A percentile compares a stretch with the other conserved stretches of the same genome.
These are phyloP conservation scores for Morpho achilles DNA, from an alignment of 2,888 invertebrate genomes.

Conservation along the genomic window DNA sequence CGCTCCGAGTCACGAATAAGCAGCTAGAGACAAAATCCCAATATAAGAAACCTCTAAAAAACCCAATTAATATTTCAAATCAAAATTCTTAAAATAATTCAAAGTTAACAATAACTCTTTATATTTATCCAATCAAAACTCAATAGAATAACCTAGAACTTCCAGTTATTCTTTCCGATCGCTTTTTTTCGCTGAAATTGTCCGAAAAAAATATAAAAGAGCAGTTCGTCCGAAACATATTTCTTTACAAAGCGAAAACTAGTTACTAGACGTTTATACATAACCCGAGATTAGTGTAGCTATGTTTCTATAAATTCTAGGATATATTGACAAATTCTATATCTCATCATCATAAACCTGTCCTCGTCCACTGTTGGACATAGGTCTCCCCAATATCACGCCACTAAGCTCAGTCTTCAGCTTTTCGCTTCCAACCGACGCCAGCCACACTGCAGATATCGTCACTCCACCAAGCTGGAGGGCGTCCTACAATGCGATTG, in stretches of 20 bases:
- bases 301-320: slow-evolving; percentile 1
- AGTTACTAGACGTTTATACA: slow-evolving; percentile 18
- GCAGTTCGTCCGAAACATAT: slow-evolving; percentile 15
- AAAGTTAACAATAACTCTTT: slow-evolving; percentile 1
- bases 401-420: too few relatives aligned
- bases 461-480: too few relatives aligned
- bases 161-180: slow-evolving; percentile 19
- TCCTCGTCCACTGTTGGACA: too few relatives aligned
- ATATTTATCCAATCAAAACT: slow-evolving; percentile 6
- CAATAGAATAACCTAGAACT: slow-evolving; percentile 10
- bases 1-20: too few relatives aligned
- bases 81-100: background rate
- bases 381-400: too few relatives aligned
- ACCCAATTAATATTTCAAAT: background rate
- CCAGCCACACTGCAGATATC: too few relatives aligned
- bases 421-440: too few relatives aligned
- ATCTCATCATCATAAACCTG: too few relatives aligned
- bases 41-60: background rate
- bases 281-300: background rate
- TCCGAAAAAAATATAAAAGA: slow-evolving; percentile 13
- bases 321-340: background rate
- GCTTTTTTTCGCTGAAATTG: slow-evolving; percentile 15
- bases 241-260: slow-evolving; percentile 23
- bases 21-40: too few relatives aligned
- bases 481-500: too few relatives aligned